phyloP scores from a whole-genome alignment of 2,113 vertebrate species.

The Orientallactaga bullata region DNA sequence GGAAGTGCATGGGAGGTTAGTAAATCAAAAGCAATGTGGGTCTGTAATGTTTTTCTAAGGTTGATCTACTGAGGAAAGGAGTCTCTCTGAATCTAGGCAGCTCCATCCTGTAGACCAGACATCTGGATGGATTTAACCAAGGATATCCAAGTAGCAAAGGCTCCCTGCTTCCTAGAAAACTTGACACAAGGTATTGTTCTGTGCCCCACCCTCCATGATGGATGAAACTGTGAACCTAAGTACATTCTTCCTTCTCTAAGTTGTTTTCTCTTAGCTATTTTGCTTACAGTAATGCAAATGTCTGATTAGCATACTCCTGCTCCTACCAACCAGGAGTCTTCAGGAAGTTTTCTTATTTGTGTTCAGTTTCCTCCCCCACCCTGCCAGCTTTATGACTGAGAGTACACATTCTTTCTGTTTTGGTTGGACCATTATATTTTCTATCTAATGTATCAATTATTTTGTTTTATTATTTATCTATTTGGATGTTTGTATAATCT shows the following conservation, averaged over 20 bases:
- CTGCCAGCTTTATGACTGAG: not conserved
- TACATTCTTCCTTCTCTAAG: not conserved
- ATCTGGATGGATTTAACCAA: not conserved
- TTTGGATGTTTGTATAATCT: not conserved
- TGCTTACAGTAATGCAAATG: not conserved
- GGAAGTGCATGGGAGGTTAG: no score
- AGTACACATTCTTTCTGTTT: not conserved
- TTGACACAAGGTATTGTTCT: not conserved
- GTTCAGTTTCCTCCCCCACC: not conserved
- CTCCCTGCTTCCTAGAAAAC: not conserved
- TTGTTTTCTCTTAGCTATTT: not conserved
- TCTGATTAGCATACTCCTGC: not conserved
- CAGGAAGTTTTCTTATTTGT: not conserved
- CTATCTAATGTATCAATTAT: not conserved
- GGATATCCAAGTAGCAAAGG: not conserved
- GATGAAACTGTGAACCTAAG: not conserved
- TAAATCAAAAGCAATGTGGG: no score
- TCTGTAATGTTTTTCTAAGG: no score
- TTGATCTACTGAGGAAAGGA: not conserved
- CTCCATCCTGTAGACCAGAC: not conserved
- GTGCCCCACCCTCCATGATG: not conserved
- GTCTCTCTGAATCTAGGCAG: not conserved
- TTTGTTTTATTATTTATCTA: conserved; percentile 55
- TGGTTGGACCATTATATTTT: conserved; percentile 41
- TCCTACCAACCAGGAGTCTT: not conserved